phyloP scores from a whole-genome alignment of 2,888 invertebrate genomes.

The Ectemnius continuus region DNA sequence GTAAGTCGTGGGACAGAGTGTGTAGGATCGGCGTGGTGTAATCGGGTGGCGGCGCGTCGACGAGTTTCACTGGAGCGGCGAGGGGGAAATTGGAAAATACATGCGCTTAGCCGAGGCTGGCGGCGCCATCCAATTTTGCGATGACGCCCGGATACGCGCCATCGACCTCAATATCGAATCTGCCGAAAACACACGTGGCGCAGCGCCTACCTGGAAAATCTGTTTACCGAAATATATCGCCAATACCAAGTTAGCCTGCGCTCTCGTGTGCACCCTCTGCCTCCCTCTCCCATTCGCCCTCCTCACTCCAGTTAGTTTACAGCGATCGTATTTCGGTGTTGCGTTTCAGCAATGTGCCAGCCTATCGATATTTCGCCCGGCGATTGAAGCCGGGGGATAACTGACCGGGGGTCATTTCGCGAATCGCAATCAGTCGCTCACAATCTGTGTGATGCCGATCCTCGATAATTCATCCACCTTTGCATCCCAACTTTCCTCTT shows the following conservation, averaged over 20 bases:
- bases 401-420: too few species aligned
- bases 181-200: conserved; percentile 4
- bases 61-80: neutral
- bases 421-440: too few species aligned
- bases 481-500: too few species aligned
- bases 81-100: conserved; percentile 30
- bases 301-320: conserved; percentile 20
- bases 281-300: too few species aligned
- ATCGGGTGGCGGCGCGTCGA: conserved; percentile 18
- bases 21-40: neutral
- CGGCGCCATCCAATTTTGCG: conserved; percentile 39
- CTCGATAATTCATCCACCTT: too few species aligned
- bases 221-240: conserved; percentile 40
- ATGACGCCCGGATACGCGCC: conserved; percentile 26
- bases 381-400: too few species aligned
- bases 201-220: conserved; percentile 19
- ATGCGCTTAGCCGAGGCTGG: conserved; percentile 11
- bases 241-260: conserved; percentile 17
- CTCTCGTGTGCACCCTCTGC: too few species aligned
- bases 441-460: too few species aligned
- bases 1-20: neutral
- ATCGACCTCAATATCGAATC: conserved; percentile 25
- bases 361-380: conserved; percentile 15
- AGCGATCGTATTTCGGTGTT: conserved; percentile 12
- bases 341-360: neutral